Evolutionary conservation across 1,140 invertebrate genomes (phyloP), one percentile per base, ranked within the genome.

Genomic region (Cheumatopsyche charites): DNA sequence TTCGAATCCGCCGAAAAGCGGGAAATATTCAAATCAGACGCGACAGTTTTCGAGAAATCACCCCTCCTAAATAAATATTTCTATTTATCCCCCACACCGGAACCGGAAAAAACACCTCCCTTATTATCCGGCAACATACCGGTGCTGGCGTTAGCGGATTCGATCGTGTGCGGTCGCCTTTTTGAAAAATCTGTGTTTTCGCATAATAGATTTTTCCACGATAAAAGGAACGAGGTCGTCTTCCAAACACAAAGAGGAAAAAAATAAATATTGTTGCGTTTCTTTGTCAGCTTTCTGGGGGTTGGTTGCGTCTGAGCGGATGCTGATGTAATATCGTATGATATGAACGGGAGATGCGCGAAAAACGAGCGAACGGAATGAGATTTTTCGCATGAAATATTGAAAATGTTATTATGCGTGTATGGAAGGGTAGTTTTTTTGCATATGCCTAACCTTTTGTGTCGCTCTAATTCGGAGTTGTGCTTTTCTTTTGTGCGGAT

Each of bases 201-300:
- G 55, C 55, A 58, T 58, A 58, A 58, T 58, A 58, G 55, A 58
- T 25, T 58, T 58, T 58, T 58, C 25, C 21, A 23, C 55, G 55
- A 58, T 58, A 58, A 58, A 58, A 58, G 29, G 55, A 58, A 58
- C 23, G 55, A 25, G 21, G 25, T 23, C 55, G 55, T 13, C 55
- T 7, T 17, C 55, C 19, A 19, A 19, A 23, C 55, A 26, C 19
- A 58, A 58, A 58, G 23, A n/a, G n/a, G 55, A 25, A 58, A 26
- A 58, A 58, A 58, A 47, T 47, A 47, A 47, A 47, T 47, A 47
- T 47, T 15, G 43, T 13, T 47, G 13, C 43, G 43, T 47, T 47
- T 58, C 55, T 25, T 58, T 58, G 23, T 58, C 55, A 58, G 23
- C 17, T 25, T 58, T 52, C 47, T 52, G 47, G 47, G 47, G 43